These are phyloP conservation scores for Probaryconus sp. DNA, from an alignment of 1,140 invertebrate genomes.

Conservation along the genomic window DNA sequence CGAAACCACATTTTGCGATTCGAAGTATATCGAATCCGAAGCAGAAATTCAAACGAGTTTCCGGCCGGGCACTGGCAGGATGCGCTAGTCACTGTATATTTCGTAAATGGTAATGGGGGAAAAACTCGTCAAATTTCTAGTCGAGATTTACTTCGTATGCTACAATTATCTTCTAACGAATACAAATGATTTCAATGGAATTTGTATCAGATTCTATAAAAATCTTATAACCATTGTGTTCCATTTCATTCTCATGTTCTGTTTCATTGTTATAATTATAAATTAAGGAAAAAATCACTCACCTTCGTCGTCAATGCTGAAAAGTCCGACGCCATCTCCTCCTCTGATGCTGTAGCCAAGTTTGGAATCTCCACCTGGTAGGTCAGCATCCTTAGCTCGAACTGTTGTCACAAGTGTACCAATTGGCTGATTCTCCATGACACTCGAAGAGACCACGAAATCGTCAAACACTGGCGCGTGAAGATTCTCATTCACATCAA, in stretches of 20 bases:
- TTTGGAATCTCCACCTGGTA: conserved; percentile 85
- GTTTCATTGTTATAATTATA: too few species aligned
- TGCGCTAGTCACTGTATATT: too few species aligned
- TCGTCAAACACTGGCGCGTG: conserved; percentile 91
- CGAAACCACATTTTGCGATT: conserved; percentile 35
- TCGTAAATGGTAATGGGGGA: too few species aligned
- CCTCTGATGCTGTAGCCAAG: conserved; percentile 92
- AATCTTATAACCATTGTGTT: too few species aligned
- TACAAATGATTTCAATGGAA: too few species aligned
- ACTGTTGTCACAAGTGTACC: conserved; percentile 87
- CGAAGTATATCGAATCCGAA: conserved; percentile 19
- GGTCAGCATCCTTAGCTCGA: conserved; percentile 88
- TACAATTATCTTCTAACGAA: too few species aligned
- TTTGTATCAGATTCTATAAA: too few species aligned
- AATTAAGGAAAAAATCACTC: conserved; percentile 71
- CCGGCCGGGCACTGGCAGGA: too few species aligned
- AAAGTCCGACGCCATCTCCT: conserved; percentile 93
- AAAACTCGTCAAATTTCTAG: too few species aligned
- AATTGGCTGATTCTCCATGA: conserved; percentile 86
- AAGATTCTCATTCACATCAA: conserved; percentile 95
- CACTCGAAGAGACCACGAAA: conserved; percentile 84
- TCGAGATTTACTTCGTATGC: too few species aligned
- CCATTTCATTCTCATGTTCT: too few species aligned
- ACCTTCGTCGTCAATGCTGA: conserved; percentile 95
- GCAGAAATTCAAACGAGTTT: neutral